Conservation (phyloP, 2,797 vertebrate genomes). For the Sparidentex hasta region DNA sequence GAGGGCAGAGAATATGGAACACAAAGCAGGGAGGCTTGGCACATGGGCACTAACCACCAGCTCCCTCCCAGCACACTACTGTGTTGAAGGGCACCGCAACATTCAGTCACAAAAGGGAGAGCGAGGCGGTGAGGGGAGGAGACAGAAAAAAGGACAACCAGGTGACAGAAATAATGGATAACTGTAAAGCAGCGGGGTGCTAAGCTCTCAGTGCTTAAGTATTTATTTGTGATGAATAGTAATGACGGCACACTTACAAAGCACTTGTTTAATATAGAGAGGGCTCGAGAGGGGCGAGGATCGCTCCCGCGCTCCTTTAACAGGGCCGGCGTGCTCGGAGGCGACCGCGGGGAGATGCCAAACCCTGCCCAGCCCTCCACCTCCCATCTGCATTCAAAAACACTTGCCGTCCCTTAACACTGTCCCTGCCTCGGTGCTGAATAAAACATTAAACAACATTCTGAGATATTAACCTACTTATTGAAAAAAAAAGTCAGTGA, state of each 20-base stretch:
- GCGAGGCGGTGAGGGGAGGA: constrained; percentile 39
- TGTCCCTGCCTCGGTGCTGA: constrained; percentile 74
- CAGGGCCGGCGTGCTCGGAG: constrained; percentile 60
- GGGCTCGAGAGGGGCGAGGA: constrained; percentile 73
- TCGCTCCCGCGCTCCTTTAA: constrained; percentile 59
- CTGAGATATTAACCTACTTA: constrained; percentile 90
- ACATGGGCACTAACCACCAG: constrained; percentile 71
- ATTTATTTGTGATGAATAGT: constrained; percentile 89
- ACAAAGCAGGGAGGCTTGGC: constrained; percentile 79
- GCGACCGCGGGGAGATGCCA: constrained; percentile 58
- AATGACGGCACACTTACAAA: constrained; percentile 86
- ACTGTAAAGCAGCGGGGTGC: constrained; percentile 82
- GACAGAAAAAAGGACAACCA: constrained; percentile 70
- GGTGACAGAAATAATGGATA: constrained; percentile 82
- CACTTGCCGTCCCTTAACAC: constrained; percentile 81
- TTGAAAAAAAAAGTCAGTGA: constrained; percentile 79
- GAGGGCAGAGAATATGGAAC: constrained; percentile 78
- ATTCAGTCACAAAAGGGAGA: constrained; percentile 53
- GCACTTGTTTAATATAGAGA: constrained; percentile 85
- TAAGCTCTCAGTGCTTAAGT: constrained; percentile 86
- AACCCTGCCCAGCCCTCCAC: constrained; percentile 66
- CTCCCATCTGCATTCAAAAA: constrained; percentile 75
- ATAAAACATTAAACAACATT: constrained; percentile 88
- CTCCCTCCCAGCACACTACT: constrained; percentile 68
- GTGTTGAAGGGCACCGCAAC: constrained; percentile 83